Evolutionary conservation across 2,113 vertebrate species (phyloP).

Genomic region (Aix galericulata): DNA sequence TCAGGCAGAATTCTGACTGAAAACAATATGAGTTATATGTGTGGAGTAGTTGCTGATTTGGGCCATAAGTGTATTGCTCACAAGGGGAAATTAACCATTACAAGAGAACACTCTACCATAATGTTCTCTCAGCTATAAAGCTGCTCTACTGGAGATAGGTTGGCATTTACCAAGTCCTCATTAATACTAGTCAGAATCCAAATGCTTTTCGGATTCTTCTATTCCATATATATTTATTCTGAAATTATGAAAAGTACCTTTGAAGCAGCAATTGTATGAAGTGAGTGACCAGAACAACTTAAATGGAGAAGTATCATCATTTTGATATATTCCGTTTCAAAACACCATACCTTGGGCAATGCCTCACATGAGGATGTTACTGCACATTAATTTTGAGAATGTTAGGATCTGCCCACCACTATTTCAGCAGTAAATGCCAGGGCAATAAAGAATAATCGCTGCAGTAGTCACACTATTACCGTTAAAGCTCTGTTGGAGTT

Average conservation of each 20-base stretch:
- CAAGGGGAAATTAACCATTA: conserved; percentile 42
- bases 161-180: conserved; percentile 58
- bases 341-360: conserved; percentile 43
- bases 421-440: conserved; percentile 69
- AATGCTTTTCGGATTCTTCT: conserved; percentile 49
- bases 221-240: conserved; percentile 63
- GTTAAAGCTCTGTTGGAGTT: conserved; percentile 61
- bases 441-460: conserved; percentile 69
- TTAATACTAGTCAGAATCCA: conserved; percentile 56
- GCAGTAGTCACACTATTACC: conserved; percentile 49
- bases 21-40: background rate
- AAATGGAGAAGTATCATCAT: conserved; percentile 60
- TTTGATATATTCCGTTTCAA: conserved; percentile 66
- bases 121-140: conserved; percentile 46
- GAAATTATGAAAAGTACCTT: conserved; percentile 62
- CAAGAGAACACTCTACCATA: conserved; percentile 36
- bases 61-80: conserved; percentile 14
- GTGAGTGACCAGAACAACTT: conserved; percentile 52
- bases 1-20: background rate
- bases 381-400: conserved; percentile 68
- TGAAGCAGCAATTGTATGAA: conserved; percentile 44
- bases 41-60: background rate
- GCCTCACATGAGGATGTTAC: conserved; percentile 53
- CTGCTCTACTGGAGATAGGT: conserved; percentile 39
- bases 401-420: conserved; percentile 54